Evolutionary conservation across 2,888 invertebrate genomes (phyloP), one percentile per base, ranked within the genome.

Genomic region (Diloba caeruleocephala): DNA sequence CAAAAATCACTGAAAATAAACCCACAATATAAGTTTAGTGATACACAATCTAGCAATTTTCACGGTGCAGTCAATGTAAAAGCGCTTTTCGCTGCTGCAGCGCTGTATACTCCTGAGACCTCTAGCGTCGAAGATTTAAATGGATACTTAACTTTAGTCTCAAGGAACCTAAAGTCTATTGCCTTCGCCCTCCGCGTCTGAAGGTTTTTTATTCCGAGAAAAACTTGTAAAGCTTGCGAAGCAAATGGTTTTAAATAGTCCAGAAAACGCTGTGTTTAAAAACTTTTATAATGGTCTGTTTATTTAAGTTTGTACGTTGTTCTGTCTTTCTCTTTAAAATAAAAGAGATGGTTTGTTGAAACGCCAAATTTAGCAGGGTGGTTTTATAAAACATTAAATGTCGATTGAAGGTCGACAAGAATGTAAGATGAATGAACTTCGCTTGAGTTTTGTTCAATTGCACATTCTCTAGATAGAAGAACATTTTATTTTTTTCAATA

Each of bases 121-220:
- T 61, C 71, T 76, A 79, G 84, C 87, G 82, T 86, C 87, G 88
- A 90, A 89, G 90, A 92, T 92, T 91, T 92, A 92, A 92, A 92
- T 91, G 90, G 92, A 92, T 92, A 92, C 91, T 92, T 90, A 92
- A 92, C 90, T 91, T 92, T 85, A 89, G 88, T 90, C 90, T 91
- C 89, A 84, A 85, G 87, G 82, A 89, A 88, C 88, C 88, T 79
- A 85, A 87, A 90, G 89, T 91, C 91, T 89, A 88, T 90, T 88
- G 89, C 88, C 81, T 87, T 81, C 81, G 79, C 79, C 81, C 82
- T 85, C 82, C 77, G 32, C 65, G 61, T 80, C 77, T 71, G 62
- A 73, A 66, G 66, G 75, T 79, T 84, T 85, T 86, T 34, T 67
- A 29, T 77, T 77, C 68, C 59, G 57, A 74, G 71, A 74, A 81